Evolutionary conservation across 2,888 invertebrate genomes (phyloP), one percentile per base, ranked within the genome.

Genomic region (Allophyes oxyacanthae): DNA sequence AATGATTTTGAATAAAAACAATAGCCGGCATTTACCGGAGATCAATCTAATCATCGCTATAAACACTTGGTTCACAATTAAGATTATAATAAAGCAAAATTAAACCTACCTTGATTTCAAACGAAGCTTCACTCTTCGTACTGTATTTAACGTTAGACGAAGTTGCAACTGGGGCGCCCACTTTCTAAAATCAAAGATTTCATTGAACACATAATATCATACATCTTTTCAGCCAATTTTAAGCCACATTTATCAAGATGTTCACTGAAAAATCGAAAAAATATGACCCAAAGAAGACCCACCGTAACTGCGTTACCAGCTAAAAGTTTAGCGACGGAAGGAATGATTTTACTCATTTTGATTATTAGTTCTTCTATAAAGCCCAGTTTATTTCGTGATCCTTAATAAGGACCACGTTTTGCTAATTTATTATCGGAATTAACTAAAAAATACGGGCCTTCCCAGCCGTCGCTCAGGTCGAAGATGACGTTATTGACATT

Each of bases 41-140:
- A 46, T n/a, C 14, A 8, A 9, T 15, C n/a, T 15, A 30, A 6
- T 25, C 4, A 36, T 7, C 4, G 2, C 6, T n/a, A 48, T 26
- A 6, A 34, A 37, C 15, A 33, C 30, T 28, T 34, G 15, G 7
- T 41, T 36, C 13, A 26, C 15, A 41, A n/a, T 33, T 30, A 14
- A 6, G 4, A 52, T 43, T n/a, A n/a, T 33, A 30, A 57, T 48
- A 41, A 3, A 43, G 20, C 13, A 13, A 37, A 50, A 69, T 44
- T 36, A 37, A 32, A 60, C 36, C 44, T 82, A 95, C 95, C 92
- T 95, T 93, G 8, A 95, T 95, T 86, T 96, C 96, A 77, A 95
- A 96, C 9, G 91, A 89, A 6, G 95, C 95, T 84, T 96, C 96
- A 6, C 95, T 95, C 64, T 95, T 95, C 69, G 91, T 89, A 77